Base-by-base conservation (phyloP, 2,113 vertebrate species). In the Misgurnus anguillicaudatus region DNA sequence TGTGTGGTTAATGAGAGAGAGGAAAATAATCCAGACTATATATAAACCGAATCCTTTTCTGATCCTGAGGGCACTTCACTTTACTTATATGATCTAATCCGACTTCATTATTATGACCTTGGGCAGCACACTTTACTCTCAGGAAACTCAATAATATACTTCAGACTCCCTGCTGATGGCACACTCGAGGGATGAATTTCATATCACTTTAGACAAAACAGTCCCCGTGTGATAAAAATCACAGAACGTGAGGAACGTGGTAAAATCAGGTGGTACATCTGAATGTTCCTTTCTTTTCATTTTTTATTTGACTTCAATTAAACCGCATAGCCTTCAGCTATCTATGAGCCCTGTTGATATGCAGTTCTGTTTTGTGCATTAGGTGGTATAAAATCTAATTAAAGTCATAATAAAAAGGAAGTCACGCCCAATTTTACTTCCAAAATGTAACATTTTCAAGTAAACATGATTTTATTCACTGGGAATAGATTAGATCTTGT, bases 61-160 rank as follows among this genome's bases (percentile, higher is more conserved):
- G 60, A 51, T 81, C 48, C 55, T 41, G 63, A 53, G 36, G 51
- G 67, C 68, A 51, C 51, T 82, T 48, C 75, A 51, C 16, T 47
- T 64, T 13, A 21, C 68, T 47, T 41, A 58, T 64, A 75, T 78
- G 51, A 78, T 60, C 31, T 74, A 82, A 78, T 82, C 80, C 74
- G 67, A 67, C 17, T 74, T 74, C 53, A 82, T 82, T 58, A 68
- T 78, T 60, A 64, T 2, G 14, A 78, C 69, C 62, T 74, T 82
- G 61, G 72, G 69, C 19, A 6, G 8, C 10, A 16, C 41, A 38
- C 62, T 38, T 7, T 53, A 72, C 47, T 66, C 69, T 19, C 24
- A 68, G 55, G 36, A 72, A 61, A 78, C 62, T 73, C 48, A 64
- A 68, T 31, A 31, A 31, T 82, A 66, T 74, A 21, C 36, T 39